Conservation (phyloP, 2,888 invertebrate species). For the Beris chalybata region DNA sequence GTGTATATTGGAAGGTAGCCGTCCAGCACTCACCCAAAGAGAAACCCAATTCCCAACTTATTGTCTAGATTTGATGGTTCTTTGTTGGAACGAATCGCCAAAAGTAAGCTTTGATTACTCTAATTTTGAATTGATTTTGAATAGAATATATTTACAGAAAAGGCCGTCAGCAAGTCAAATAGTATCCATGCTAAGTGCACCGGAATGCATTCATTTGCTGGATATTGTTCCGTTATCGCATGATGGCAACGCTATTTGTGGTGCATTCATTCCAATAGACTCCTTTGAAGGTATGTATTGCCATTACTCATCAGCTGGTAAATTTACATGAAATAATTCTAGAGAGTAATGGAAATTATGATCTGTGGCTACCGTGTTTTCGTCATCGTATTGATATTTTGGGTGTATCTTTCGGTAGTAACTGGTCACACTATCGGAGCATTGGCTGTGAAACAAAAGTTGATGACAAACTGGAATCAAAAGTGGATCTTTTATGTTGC, state of each 20-base stretch:
- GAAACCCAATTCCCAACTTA: slow-evolving; percentile 84
- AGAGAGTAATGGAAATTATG: slow-evolving; percentile 57
- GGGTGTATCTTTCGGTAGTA: slow-evolving; percentile 58
- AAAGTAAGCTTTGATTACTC: slow-evolving; percentile 51
- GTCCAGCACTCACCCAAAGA: slow-evolving; percentile 84
- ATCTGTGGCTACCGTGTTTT: slow-evolving; percentile 75
- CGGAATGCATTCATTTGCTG: slow-evolving; percentile 87
- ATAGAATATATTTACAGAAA: slow-evolving; percentile 52
- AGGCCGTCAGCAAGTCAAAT: slow-evolving; percentile 94
- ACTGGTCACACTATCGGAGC: slow-evolving; percentile 65
- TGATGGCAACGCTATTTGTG: slow-evolving; percentile 66
- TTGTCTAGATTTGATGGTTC: slow-evolving; percentile 91
- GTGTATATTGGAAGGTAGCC: slow-evolving; percentile 90
- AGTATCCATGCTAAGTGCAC: slow-evolving; percentile 87
- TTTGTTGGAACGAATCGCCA: slow-evolving; percentile 91
- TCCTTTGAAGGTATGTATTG: slow-evolving; percentile 56
- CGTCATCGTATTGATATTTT: slow-evolving; percentile 68
- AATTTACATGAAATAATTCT: slow-evolving; percentile 45
- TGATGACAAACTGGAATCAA: slow-evolving; percentile 39
- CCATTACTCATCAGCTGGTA: background rate
- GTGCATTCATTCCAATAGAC: slow-evolving; percentile 54
- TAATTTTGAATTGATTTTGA: slow-evolving; percentile 1
- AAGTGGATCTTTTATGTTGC: slow-evolving; percentile 53
- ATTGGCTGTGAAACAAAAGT: slow-evolving; percentile 50
- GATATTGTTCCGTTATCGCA: slow-evolving; percentile 77